Evolutionary conservation across 2,113 vertebrate species (phyloP), one percentile per base, ranked within the genome.

Genomic region (Lasiurus cinereus): DNA sequence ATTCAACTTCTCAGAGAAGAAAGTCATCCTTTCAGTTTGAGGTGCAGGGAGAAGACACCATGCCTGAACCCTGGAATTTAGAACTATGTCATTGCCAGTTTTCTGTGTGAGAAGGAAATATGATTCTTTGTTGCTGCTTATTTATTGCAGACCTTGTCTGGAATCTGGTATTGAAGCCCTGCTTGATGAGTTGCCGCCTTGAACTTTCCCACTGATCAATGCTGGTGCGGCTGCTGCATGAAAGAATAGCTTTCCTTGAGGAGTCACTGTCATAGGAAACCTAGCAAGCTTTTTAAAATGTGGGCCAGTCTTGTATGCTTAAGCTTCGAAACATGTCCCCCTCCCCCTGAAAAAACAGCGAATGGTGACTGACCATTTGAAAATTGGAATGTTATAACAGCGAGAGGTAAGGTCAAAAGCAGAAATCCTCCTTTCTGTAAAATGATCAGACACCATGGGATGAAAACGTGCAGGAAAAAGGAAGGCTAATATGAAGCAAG

Each of bases 171-270:
- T 98, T 97, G 98, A 98, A 98, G 98, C 97, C 94, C 85, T 96
- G 97, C 97, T 98, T 98, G 98, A 98, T 98, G 98, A 98, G 98
- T 98, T 98, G 98, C 98, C 96, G 96, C 98, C 98, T 98, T 98
- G 98, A 98, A 98, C 98, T 98, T 98, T 98, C 98, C 98, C 98
- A 96, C 98, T 98, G 98, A 98, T 99, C 98, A 98, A 98, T 98
- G 98, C 97, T 93, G 91, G 98, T 46, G 85, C 98, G 96, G 96
- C 95, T 89, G 95, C 97, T 98, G 98, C 97, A 98, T 98, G 97
- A 98, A 98, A 98, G 98, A 98, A 97, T 96, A 98, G 97, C 97
- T 98, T 98, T 98, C 96, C 97, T 82, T 82, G 94, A 98, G 97
- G 96, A 98, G 96, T 97, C 96, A 93, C 97, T 96, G 96, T 98